Percentiles rank a stretch among this genome's conserved stretches.
phyloP scores from a whole-genome alignment of 2,113 vertebrate genomes.

The Paradisaea rubra region DNA sequence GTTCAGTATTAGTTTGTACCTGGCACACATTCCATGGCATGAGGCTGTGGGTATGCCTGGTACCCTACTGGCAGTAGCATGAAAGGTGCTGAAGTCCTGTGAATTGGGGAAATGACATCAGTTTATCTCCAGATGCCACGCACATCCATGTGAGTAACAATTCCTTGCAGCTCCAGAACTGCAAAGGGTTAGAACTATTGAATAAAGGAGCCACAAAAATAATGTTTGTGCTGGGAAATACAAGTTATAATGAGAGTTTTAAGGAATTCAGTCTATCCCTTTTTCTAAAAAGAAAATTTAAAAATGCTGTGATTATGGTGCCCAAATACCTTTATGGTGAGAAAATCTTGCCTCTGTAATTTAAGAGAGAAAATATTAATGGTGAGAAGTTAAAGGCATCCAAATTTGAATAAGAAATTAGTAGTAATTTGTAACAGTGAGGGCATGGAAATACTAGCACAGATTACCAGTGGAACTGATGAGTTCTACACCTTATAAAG shows the following conservation, averaged over 20 bases:
- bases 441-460: neutral
- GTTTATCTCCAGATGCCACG: neutral
- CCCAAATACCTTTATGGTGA: neutral
- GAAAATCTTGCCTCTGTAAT: neutral
- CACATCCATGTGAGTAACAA: neutral
- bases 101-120: neutral
- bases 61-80: neutral
- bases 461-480: neutral
- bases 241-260: neutral
- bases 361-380: neutral
- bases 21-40: neutral
- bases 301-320: neutral
- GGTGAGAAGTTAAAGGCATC: neutral
- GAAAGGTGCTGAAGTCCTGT: neutral
- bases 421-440: neutral
- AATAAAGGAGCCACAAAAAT: neutral
- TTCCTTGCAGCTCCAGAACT: neutral
- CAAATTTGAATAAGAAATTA: neutral
- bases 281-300: neutral
- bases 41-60: neutral
- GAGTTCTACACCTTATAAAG: neutral
- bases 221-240: neutral
- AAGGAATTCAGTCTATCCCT: neutral
- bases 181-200: neutral
- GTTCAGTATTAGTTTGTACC: neutral